Evolutionary conservation across 2,888 invertebrate genomes (phyloP).

Genomic region (Rotaria magnacalcarata): DNA sequence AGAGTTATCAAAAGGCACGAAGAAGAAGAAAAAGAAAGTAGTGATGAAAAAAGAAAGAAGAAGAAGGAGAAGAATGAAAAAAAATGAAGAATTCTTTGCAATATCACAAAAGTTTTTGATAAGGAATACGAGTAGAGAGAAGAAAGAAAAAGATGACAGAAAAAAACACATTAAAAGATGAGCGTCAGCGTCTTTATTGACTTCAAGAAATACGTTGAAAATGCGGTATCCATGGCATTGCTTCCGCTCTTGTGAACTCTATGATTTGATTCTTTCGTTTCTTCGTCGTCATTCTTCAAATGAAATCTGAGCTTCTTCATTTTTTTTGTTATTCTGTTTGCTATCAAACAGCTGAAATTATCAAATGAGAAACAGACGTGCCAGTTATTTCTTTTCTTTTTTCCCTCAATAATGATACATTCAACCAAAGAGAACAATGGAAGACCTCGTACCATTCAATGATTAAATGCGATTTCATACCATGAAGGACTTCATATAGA

Average conservation of each 20-base stretch:
- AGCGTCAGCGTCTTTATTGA: background rate
- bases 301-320: background rate
- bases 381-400: background rate
- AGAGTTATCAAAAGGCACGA: background rate
- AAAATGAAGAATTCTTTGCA: background rate
- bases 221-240: background rate
- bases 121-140: background rate
- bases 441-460: background rate
- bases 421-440: background rate
- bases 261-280: background rate
- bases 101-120: background rate
- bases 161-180: background rate
- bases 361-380: constrained; percentile 24
- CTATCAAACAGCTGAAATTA: background rate
- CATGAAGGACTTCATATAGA: background rate
- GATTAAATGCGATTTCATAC: background rate
- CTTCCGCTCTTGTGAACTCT: background rate
- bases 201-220: background rate
- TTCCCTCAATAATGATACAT: background rate
- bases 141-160: background rate
- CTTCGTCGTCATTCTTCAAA: background rate
- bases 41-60: background rate
- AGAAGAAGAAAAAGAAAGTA: background rate
- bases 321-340: background rate
- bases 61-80: background rate